Evolutionary conservation across 2,797 vertebrate genomes (phyloP), one percentile per base, ranked within the genome.

Genomic region (Scolopax rusticola): DNA sequence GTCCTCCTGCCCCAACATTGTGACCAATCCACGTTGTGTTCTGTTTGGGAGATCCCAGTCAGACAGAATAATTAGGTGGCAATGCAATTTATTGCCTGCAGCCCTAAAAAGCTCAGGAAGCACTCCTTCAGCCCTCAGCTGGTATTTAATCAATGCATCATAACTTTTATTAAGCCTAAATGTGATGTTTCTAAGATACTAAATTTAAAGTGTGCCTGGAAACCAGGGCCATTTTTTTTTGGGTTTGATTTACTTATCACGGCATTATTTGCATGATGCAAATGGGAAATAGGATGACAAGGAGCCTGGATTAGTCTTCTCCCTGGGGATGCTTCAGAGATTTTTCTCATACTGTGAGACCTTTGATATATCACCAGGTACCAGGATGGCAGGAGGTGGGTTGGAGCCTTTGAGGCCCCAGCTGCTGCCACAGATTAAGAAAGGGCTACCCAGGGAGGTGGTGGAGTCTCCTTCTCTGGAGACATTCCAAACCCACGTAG

Each of bases 131-230:
- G 85, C 87, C 71, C 93, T 95, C 94, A 97, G 96, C 95, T 94
- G 88, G 94, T 97, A 78, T 97, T 98, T 98, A 98, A 97, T 98
- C 97, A 98, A 97, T 4, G 56, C 76, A 96, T 93, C 97, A 95
- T 97, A 98, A 97, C 96, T 98, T 98, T 97, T 97, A 97, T 97
- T 95, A 95, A 95, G 65, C 79, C 90, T 96, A 95, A 98, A 97
- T 96, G 95, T 94, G 96, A 87, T 86, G 95, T 93, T 97, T 95
- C 96, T 93, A 92, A 97, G 97, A 97, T 85, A 95, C 93, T 98
- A 97, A 97, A 98, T 98, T 97, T 97, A 77, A 93, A 97, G 68
- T 76, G 67, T 88, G 86, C 88, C 92, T 97, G 93, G 94, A 97
- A 97, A 96, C 83, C 82, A 73, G 78, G 92, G 95, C 90, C 12